Base-by-base conservation (phyloP, 2,888 invertebrate species). In the Amiota mariae region DNA sequence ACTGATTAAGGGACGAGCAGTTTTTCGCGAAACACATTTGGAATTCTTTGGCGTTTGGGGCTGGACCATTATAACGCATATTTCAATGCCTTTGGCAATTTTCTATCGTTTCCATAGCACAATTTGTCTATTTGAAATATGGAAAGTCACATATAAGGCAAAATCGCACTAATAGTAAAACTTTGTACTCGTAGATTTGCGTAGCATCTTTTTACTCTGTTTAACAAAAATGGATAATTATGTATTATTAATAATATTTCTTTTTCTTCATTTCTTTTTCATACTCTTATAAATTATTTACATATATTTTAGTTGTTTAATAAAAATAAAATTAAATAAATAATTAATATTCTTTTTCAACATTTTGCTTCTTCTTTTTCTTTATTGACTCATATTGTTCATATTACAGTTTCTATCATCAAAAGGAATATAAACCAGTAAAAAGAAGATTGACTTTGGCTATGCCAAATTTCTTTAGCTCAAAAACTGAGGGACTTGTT, bases 91-190 rank as follows among this genome's bases (percentile, higher is more conserved):
- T 0, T 90, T 97, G 66, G 95, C 95, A 0, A 96, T 97, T 81
- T 97, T 97, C 90, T 97, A 96, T 90, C 91, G 97, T 59, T 97
- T 97, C 87, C 97, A 97, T 89, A 96, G 96, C 2, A 96, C 97
- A 0, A 97, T 97, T 81, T 97, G 97, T 88, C 92, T 97, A 20
- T 97, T 96, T 85, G 97, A 97, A 89, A 95, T 97, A 73, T 97
- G 97, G 97, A 97, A 96, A 88, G 93, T 94, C 77, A 94, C 96
- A 70, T 97, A 96, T 90, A 97, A 97, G 87, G 93, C 93, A 79
- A 93, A 93, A 73, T 72, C 80, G 13, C 87, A 87, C 71, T 87
- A 76, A 63, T 10, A 51, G n/a, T 51, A 64, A 47, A 61, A 8
- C 8, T 15, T 6, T 36, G 6, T n/a, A n/a, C n/a, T n/a, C n/a